Evolutionary conservation across 2,113 vertebrate genomes (phyloP), one percentile per base, ranked within the genome.

Genomic region (Phyllopteryx taeniolatus): DNA sequence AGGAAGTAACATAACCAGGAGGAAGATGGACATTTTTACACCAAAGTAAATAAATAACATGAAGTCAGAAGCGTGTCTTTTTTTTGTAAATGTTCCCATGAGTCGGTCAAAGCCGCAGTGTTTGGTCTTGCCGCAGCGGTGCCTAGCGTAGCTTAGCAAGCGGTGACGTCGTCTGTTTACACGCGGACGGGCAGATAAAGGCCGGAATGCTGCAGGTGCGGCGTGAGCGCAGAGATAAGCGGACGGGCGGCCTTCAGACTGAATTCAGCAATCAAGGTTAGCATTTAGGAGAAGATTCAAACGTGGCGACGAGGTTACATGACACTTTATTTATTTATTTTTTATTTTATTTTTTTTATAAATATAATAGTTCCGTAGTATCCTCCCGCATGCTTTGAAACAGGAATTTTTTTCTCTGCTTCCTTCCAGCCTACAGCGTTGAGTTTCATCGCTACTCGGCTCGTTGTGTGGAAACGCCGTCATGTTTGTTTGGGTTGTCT

Each of bases 121-220:
- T 85, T 90, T 80, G 70, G 82, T 84, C 79, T 83, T 67, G 22
- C 57, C 60, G 20, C 60, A 14, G 31, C 31, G 14, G 3, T 5
- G 31, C 31, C 17, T 44, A 59, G 61, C 19, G 3, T 8, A 69
- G 75, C 61, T 64, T n/a, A 68, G 60, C 14, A 0, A 74, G 78
- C 76, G 39, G 57, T 86, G 84, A 89, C 72, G 70, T 84, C 84
- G 79, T 82, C 17, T 79, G 11, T 85, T 83, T 82, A 81, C 75
- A 46, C 74, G 72, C 44, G 61, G 67, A 85, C 74, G 44, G 76
- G 73, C 33, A 68, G 67, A 86, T 82, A 65, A 82, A 87, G 81
- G 20, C 53, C 65, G 79, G 72, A 84, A 82, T 78, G 76, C 74
- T 72, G 79, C 85, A 87, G 82, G 83, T 86, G 87, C 82, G 87